Evolutionary conservation across 2,888 invertebrate species (phyloP).

Genomic region (Tenthredo mesomela): DNA sequence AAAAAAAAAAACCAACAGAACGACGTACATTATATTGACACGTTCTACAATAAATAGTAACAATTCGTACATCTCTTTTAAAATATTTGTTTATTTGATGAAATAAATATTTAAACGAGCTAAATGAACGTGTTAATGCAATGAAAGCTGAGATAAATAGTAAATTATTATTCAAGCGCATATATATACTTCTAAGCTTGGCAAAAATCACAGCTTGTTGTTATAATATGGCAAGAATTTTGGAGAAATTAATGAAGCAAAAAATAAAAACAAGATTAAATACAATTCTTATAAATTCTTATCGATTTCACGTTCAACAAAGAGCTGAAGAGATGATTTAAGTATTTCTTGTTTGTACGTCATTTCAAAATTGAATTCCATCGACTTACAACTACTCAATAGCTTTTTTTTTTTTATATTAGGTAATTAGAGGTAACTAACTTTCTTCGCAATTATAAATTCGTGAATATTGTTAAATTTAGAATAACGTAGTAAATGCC

Average conservation of each 20-base stretch:
- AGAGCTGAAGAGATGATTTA: not conserved
- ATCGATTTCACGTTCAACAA: not conserved
- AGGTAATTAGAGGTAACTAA: not conserved
- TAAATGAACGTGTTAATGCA: not conserved
- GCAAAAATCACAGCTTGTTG: not conserved
- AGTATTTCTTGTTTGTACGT: not conserved
- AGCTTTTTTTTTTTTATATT: not conserved
- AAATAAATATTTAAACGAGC: constrained; percentile 11
- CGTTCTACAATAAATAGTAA: constrained; percentile 22
- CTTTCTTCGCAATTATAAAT: constrained; percentile 4
- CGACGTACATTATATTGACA: constrained; percentile 4
- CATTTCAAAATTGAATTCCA: not conserved
- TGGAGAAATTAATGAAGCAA: not conserved
- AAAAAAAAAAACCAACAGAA: not conserved
- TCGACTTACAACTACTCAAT: not conserved
- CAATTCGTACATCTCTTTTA: constrained; percentile 2
- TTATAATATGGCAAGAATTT: not conserved
- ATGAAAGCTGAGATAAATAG: not conserved
- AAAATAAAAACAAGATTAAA: not conserved
- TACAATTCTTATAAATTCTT: not conserved
- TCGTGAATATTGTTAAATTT: not conserved
- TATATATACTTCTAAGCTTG: not conserved
- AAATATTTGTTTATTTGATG: not conserved
- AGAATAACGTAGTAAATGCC: not conserved
- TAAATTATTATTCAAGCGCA: not conserved